These are phyloP conservation scores for Kuschelorhynchus macadamiae DNA, from an alignment of 2,888 invertebrate genomes.

Conservation along the genomic window DNA sequence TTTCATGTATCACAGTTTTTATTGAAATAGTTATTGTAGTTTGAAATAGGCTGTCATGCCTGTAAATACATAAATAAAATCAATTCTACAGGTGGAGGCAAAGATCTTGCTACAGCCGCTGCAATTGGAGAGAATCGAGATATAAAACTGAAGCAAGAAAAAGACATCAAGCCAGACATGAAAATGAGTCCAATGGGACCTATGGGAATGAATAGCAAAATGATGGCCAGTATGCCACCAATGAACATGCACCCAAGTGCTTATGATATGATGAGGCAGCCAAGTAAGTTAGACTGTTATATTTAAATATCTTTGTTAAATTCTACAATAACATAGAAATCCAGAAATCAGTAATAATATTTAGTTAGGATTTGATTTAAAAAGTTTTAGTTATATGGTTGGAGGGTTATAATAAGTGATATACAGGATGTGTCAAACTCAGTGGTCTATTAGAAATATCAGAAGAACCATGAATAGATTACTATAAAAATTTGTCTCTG, in stretches of 20 bases:
- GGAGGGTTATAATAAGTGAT: too few species aligned
- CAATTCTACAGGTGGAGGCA: constrained; percentile 86
- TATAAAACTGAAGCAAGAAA: constrained; percentile 69
- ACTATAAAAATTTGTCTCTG: too few species aligned
- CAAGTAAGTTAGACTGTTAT: constrained; percentile 59
- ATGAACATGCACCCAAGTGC: constrained; percentile 70
- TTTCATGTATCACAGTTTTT: neutral
- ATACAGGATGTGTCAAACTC: too few species aligned
- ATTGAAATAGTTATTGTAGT: constrained; percentile 22
- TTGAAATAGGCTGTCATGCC: too few species aligned
- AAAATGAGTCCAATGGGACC: constrained; percentile 53
- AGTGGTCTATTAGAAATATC: too few species aligned
- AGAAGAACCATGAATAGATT: too few species aligned
- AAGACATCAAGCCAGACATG: constrained; percentile 55
- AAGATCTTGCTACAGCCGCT: constrained; percentile 87
- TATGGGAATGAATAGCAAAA: constrained; percentile 56
- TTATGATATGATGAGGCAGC: constrained; percentile 73
- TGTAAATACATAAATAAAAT: too few species aligned
- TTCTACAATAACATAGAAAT: too few species aligned
- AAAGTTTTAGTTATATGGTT: constrained; percentile 3
- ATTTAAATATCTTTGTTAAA: too few species aligned
- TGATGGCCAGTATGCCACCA: constrained; percentile 64
- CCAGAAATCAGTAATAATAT: too few species aligned
- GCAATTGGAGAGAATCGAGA: constrained; percentile 70
- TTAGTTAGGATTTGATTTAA: neutral